phyloP scores from a whole-genome alignment of 2,888 invertebrate genomes.

The Yponomeuta malinellus region DNA sequence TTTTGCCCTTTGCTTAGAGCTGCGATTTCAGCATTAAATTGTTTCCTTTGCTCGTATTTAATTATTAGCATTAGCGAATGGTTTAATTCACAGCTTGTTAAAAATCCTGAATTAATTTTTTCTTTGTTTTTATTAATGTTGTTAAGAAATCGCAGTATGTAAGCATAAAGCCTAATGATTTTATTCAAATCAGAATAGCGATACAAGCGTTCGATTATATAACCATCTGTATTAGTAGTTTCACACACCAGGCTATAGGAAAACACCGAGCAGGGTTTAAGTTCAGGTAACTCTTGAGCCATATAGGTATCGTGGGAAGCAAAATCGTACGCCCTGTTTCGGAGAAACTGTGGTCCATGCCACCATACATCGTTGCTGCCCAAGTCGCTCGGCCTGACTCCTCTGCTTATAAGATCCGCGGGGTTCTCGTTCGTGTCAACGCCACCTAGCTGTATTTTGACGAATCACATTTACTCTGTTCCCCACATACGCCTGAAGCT shows the following conservation, averaged over 20 bases:
- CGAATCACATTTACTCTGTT: slow-evolving; percentile 21
- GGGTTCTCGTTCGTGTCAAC: slow-evolving; percentile 21
- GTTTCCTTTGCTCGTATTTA: neutral
- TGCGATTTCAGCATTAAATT: neutral
- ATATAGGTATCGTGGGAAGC: neutral
- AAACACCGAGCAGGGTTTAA: neutral
- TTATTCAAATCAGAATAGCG: neutral
- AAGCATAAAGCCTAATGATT: neutral
- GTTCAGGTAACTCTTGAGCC: neutral
- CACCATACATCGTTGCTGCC: slow-evolving; percentile 16
- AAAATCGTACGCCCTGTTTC: slow-evolving; percentile 4
- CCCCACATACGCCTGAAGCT: slow-evolving; percentile 20
- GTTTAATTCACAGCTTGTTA: too few species aligned
- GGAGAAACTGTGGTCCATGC: slow-evolving; percentile 14
- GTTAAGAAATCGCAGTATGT: neutral
- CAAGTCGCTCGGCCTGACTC: slow-evolving; percentile 17
- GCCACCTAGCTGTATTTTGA: slow-evolving; percentile 16
- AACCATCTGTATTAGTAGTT: too few species aligned
- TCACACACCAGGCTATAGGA: neutral
- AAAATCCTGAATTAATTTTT: neutral
- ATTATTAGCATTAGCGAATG: neutral
- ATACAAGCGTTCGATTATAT: neutral
- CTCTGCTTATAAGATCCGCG: slow-evolving; percentile 20
- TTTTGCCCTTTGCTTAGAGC: neutral
- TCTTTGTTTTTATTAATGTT: neutral